A percentile compares a stretch with the other conserved stretches of the same genome.
phyloP scores from a whole-genome alignment of 2,113 vertebrate genomes.

The Axis porcinus region DNA sequence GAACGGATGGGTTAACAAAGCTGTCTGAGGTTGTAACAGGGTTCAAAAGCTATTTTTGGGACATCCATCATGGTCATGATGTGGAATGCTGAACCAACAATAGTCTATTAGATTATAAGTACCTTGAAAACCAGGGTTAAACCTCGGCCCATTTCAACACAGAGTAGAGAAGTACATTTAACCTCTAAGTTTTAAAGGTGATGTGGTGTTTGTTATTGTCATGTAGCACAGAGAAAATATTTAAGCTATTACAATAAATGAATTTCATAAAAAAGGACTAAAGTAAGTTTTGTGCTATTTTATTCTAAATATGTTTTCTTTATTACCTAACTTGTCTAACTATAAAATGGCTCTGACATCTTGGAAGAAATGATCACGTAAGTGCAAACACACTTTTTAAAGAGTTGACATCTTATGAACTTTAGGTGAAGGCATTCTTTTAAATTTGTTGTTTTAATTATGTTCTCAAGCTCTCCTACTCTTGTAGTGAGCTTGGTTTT shows the following conservation, averaged over 20 bases:
- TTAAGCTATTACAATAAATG: neutral
- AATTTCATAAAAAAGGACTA: neutral
- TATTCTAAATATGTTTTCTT: neutral
- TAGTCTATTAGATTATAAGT: neutral
- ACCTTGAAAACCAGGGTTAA: conserved; percentile 36
- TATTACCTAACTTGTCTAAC: neutral
- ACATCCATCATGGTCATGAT: neutral
- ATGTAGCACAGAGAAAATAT: neutral
- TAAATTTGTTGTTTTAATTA: neutral
- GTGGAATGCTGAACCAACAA: neutral
- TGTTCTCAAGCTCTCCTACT: neutral
- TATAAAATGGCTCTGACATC: neutral
- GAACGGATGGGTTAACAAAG: conserved; percentile 65
- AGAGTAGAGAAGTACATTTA: neutral
- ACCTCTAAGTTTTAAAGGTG: neutral
- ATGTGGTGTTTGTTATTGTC: neutral
- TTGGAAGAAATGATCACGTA: neutral
- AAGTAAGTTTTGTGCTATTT: neutral
- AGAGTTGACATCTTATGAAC: neutral
- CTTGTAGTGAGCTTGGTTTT: neutral
- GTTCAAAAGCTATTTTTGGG: conserved; percentile 4
- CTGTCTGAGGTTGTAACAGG: conserved; percentile 29
- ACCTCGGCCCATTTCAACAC: neutral
- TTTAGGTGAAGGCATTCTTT: neutral
- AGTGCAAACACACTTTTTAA: neutral